A percentile compares a stretch with the other conserved stretches of the same genome.
Evolutionary conservation across 2,888 invertebrate species (phyloP).

Genomic region (Sinopyrophorus schimmeli): DNA sequence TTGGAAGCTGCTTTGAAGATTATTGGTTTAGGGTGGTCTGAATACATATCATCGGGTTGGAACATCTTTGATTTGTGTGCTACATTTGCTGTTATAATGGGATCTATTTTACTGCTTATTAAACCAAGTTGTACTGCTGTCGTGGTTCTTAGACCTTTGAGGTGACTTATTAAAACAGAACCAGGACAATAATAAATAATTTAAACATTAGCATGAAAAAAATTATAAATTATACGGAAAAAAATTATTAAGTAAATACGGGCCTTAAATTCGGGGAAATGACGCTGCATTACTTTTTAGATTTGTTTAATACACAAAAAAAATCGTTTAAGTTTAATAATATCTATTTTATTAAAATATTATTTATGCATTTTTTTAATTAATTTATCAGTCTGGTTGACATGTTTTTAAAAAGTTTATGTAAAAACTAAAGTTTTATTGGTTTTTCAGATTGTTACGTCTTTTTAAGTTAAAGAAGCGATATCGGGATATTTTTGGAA

Average conservation of each 20-base stretch:
- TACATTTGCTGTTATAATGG: constrained; percentile 68
- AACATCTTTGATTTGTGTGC: constrained; percentile 78
- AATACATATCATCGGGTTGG: constrained; percentile 83
- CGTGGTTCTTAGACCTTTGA: constrained; percentile 71
- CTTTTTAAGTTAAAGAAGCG: constrained; percentile 80
- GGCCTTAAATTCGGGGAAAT: too few relatives aligned
- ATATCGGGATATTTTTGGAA: constrained; percentile 82
- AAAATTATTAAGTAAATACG: too few relatives aligned
- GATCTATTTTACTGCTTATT: constrained; percentile 68
- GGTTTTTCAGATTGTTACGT: constrained; percentile 59
- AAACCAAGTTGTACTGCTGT: constrained; percentile 71
- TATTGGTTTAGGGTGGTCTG: constrained; percentile 69
- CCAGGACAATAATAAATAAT: too few relatives aligned
- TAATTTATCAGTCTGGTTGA: too few relatives aligned
- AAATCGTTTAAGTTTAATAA: too few relatives aligned
- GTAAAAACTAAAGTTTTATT: constrained; percentile 9
- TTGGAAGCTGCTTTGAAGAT: constrained; percentile 74
- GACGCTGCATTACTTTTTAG: too few relatives aligned
- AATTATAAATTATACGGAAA: too few relatives aligned
- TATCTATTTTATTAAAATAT: too few relatives aligned
- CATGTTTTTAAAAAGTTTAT: too few relatives aligned
- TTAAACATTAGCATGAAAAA: too few relatives aligned
- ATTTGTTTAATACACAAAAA: too few relatives aligned
- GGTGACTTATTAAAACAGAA: constrained; percentile 51
- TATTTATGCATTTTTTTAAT: too few relatives aligned